phyloP scores from a whole-genome alignment of 2,888 invertebrate species.

The Lycophotia porphyrea region DNA sequence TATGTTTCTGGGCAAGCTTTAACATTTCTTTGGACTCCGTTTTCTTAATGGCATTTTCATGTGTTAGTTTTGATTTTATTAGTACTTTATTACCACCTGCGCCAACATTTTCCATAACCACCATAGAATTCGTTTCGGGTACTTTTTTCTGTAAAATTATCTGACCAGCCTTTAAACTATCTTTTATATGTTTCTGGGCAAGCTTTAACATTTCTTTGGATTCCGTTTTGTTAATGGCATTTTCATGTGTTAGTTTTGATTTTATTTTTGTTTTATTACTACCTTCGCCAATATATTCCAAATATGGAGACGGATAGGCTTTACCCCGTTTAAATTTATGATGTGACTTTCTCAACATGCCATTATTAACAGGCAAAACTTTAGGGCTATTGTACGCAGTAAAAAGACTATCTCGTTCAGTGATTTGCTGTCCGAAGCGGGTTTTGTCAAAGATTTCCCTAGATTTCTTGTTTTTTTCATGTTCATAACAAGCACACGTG shows the following conservation, averaged over 20 bases:
- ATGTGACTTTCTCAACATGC: conserved; percentile 52
- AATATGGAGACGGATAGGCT: conserved; percentile 55
- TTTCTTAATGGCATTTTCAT: background rate
- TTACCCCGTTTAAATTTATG: conserved; percentile 69
- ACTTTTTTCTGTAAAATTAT: conserved; percentile 8
- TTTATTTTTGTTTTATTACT: conserved; percentile 16
- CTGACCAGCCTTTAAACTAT: background rate
- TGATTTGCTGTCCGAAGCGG: conserved; percentile 28
- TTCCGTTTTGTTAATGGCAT: background rate
- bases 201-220: conserved; percentile 26
- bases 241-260: conserved; percentile 9
- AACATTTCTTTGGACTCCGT: conserved; percentile 25
- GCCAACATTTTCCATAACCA: conserved; percentile 55
- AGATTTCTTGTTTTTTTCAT: conserved; percentile 63
- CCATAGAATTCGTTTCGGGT: background rate
- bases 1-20: conserved; percentile 8
- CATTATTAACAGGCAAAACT: conserved; percentile 43
- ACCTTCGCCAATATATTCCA: conserved; percentile 60
- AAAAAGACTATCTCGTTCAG: conserved; percentile 4
- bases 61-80: conserved; percentile 14
- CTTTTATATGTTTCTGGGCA: conserved; percentile 8
- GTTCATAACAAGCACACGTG: conserved; percentile 70
- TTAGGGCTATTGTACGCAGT: conserved; percentile 21
- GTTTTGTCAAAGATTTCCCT: conserved; percentile 61
- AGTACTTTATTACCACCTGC: conserved; percentile 35